phyloP scores from a whole-genome alignment of 37 sponge, comb jelly and placozoan genomes.

The Agelas oroides region DNA sequence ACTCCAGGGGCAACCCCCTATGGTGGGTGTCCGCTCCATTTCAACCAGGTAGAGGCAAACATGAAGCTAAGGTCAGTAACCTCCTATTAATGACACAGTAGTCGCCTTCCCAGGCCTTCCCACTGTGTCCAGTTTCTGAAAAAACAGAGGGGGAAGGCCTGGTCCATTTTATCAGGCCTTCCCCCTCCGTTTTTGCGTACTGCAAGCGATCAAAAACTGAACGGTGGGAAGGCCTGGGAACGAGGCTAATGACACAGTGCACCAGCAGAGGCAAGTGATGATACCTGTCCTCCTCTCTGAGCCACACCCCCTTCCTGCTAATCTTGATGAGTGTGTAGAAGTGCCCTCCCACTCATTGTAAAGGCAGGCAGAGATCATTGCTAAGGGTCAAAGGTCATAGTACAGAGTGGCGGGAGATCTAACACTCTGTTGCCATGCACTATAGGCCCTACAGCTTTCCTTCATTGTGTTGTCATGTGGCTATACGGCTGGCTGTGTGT shows the following conservation, averaged over 20 bases:
- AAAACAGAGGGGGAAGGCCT: too few species aligned
- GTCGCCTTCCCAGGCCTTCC: too few species aligned
- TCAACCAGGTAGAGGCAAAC: constrained; percentile 88
- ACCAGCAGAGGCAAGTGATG: constrained; percentile 15
- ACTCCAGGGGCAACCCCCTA: constrained; percentile 79
- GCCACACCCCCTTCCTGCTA: constrained; percentile 9
- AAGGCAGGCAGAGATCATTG: constrained; percentile 41
- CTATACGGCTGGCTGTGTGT: not conserved
- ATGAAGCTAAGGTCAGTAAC: constrained; percentile 79
- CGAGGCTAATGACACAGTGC: too few species aligned
- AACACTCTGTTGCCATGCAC: too few species aligned
- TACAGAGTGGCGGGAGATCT: not conserved
- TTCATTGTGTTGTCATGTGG: too few species aligned
- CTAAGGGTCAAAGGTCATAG: not conserved
- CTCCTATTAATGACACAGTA: not conserved
- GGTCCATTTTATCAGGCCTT: too few species aligned
- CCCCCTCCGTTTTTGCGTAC: too few species aligned
- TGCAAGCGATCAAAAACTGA: too few species aligned
- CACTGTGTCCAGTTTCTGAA: too few species aligned
- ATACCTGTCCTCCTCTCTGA: not conserved
- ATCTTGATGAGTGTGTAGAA: constrained; percentile 46
- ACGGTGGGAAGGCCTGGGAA: too few species aligned
- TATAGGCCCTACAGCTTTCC: not conserved
- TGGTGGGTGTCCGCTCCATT: constrained; percentile 69
- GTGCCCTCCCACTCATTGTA: constrained; percentile 40